A percentile compares a stretch with the other conserved stretches of the same genome.
These are phyloP conservation scores for Fulica atra DNA, from an alignment of 2,113 vertebrate genomes.

Conservation along the genomic window DNA sequence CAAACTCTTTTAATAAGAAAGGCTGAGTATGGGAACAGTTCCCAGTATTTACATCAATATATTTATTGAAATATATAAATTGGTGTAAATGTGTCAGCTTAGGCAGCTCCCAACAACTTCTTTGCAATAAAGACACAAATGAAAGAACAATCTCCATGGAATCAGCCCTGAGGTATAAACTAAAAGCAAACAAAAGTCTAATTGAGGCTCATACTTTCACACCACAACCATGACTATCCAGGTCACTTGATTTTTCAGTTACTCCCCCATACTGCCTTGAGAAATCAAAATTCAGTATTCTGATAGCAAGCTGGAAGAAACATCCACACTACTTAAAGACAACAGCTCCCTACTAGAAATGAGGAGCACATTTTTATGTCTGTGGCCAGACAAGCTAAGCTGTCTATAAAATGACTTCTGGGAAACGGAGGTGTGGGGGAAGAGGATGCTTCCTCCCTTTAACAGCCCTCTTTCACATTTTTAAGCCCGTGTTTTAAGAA, in stretches of 20 bases:
- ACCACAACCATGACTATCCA: background rate
- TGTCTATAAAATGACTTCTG: background rate
- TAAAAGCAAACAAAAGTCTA: background rate
- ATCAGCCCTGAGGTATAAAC: background rate
- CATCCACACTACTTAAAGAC: background rate
- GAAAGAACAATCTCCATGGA: background rate
- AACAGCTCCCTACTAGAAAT: background rate
- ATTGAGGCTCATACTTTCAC: background rate
- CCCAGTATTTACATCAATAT: background rate
- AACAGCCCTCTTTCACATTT: background rate
- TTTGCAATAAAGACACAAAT: background rate
- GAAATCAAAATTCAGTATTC: background rate
- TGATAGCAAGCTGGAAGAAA: background rate
- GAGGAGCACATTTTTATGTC: background rate
- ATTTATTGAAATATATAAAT: background rate
- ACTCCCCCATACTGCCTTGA: background rate
- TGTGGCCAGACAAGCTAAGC: background rate
- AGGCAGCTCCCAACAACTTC: background rate
- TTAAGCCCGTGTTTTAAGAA: background rate
- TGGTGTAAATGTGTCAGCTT: background rate
- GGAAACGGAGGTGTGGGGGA: background rate
- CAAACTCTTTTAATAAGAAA: background rate
- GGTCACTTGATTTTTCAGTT: background rate
- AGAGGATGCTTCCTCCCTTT: background rate
- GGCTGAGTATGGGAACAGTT: background rate